Base-by-base conservation (phyloP, 2,113 vertebrate species). In the Catharus bicknelli region DNA sequence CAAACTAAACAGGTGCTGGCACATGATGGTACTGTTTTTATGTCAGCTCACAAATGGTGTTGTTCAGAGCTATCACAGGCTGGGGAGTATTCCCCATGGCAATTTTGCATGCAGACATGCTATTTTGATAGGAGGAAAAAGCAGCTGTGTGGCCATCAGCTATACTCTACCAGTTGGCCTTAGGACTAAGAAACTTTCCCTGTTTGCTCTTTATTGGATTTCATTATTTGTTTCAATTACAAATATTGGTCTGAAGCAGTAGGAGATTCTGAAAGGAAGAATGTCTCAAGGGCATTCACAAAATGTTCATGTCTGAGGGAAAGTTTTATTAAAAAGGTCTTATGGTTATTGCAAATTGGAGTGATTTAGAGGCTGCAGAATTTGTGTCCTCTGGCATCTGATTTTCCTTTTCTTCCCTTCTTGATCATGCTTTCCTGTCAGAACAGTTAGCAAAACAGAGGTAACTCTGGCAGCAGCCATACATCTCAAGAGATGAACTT, bases 211-310 rank as follows among this genome's bases (percentile, higher is more conserved):
- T 86, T 32, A 62, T 38, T 80, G n/a, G 27, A 68, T 90, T 90
- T 82, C 59, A 67, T 75, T 79, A n/a, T 88, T 93, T 91, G 25
- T 42, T 95, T 86, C 54, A 73, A 45, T 86, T 92, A 69, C 54
- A 83, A 75, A 69, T 88, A 73, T 5, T 86, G 47, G 32, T 94
- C 76, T 76, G 67, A 76, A 93, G 50, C 45, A 83, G 38, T 50
- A 90, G 51, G 7, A 77, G 42, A 54, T 62, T 91, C 75, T 54
- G 72, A 90, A 92, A 68, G 43, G 51, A 77, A 59, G 25, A 93
- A 29, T 69, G 9, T 66, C 54, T 68, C 34, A 80, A 61, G 25
- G 54, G 67, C 42, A 66, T 15, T 66, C 50, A 80, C 50, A 80
- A 76, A 93, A 73, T 19, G 7, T 45, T 79, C 27, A 47, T 66